Evolutionary conservation across 2,797 vertebrate genomes (phyloP).

Genomic region (Selene dorsalis): DNA sequence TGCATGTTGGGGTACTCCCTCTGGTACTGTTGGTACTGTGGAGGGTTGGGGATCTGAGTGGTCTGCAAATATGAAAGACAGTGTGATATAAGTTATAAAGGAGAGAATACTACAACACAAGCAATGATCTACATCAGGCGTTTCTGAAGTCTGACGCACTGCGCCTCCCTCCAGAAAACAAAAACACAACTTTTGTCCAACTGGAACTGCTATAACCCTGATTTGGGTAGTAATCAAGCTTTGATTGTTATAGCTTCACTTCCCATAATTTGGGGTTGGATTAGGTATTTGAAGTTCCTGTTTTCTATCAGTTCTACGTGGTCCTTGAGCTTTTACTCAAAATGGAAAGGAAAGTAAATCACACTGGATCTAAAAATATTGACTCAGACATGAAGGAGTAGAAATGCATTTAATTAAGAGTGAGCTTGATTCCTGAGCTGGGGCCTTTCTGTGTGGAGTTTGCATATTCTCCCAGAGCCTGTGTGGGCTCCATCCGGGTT

Average conservation of each 20-base stretch:
- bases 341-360: neutral
- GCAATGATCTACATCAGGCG: neutral
- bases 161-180: neutral
- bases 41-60: neutral
- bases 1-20: slow-evolving; percentile 41
- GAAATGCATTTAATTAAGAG: no score
- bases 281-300: neutral
- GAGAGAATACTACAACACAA: no score
- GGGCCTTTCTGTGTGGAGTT: no score
- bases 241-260: no score
- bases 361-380: neutral
- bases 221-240: neutral
- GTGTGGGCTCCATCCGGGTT: no score
- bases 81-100: neutral
- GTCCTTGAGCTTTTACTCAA: neutral
- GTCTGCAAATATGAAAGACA: slow-evolving; percentile 40
- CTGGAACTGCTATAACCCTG: neutral
- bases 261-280: neutral
- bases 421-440: no score
- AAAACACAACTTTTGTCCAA: neutral
- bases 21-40: slow-evolving; percentile 3
- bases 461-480: no score
- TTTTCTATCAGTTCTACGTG: neutral
- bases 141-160: neutral
- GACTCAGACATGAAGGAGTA: no score